Conservation (phyloP, 2,888 invertebrate species). For the Ichneumoninae sp. region DNA sequence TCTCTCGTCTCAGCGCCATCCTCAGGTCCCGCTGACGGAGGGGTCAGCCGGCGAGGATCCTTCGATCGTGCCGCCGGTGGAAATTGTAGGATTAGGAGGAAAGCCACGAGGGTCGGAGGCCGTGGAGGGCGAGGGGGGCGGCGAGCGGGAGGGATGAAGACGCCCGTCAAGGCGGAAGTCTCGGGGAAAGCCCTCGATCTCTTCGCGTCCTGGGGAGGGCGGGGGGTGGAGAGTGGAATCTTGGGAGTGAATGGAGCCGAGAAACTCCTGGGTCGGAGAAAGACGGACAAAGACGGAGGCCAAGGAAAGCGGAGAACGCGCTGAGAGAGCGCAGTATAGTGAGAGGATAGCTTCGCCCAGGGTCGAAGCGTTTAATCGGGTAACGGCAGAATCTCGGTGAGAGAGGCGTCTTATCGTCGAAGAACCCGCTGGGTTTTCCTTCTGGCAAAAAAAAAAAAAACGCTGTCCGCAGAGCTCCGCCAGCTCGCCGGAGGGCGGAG, state of each 20-base stretch:
- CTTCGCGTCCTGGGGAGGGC: constrained; percentile 26
- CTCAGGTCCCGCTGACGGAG: constrained; percentile 22
- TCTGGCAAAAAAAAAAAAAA: constrained; percentile 44
- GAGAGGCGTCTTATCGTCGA: constrained; percentile 56
- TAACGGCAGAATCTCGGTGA: constrained; percentile 62
- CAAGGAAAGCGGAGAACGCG: constrained; percentile 37
- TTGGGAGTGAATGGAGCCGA: constrained; percentile 19
- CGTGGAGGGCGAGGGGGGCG: not conserved
- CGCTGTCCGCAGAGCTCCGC: not conserved
- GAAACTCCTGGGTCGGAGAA: constrained; percentile 46
- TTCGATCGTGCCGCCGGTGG: constrained; percentile 56
- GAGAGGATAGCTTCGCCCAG: constrained; percentile 44
- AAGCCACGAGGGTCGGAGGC: constrained; percentile 54
- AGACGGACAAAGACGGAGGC: constrained; percentile 47
- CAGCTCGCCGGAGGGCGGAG: not conserved
- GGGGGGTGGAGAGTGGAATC: constrained; percentile 26
- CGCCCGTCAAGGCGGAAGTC: constrained; percentile 42
- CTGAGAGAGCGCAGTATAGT: not conserved
- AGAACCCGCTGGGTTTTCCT: constrained; percentile 33
- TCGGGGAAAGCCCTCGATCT: constrained; percentile 42
- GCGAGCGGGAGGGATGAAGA: constrained; percentile 25
- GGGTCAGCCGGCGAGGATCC: constrained; percentile 48
- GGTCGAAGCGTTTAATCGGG: constrained; percentile 70
- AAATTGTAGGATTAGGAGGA: constrained; percentile 67
- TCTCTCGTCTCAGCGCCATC: not conserved